phyloP scores from a whole-genome alignment of 2,113 vertebrate genomes.

The Bucco capensis region DNA sequence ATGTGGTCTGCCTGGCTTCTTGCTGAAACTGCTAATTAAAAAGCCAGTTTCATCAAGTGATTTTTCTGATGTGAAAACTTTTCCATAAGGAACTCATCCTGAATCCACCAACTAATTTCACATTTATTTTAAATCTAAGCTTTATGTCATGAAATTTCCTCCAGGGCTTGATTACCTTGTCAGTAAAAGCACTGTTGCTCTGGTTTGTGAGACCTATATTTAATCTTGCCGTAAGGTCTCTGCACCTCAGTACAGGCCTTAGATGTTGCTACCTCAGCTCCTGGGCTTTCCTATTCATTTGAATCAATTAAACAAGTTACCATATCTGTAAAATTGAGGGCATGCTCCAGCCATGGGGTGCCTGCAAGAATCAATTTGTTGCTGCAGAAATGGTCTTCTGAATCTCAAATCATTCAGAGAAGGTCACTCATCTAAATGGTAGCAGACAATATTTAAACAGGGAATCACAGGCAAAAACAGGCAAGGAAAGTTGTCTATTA shows the following conservation, averaged over 20 bases:
- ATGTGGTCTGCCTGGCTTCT: not conserved
- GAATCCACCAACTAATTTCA: conserved; percentile 30
- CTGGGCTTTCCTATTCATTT: not conserved
- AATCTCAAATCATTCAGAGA: not conserved
- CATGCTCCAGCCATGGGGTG: not conserved
- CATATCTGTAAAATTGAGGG: not conserved
- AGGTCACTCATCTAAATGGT: not conserved
- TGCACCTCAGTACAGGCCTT: not conserved
- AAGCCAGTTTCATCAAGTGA: not conserved
- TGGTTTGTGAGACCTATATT: conserved; percentile 16
- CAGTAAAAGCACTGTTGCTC: conserved; percentile 9
- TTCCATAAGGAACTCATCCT: conserved; percentile 17
- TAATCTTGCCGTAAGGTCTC: not conserved
- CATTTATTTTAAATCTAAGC: conserved; percentile 47
- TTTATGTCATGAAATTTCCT: not conserved
- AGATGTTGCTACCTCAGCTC: not conserved
- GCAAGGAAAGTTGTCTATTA: not conserved
- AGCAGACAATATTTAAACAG: not conserved
- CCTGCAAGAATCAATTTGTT: not conserved
- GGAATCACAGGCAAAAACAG: not conserved
- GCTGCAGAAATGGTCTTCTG: not conserved
- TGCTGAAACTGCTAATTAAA: not conserved
- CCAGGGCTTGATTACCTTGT: conserved; percentile 38
- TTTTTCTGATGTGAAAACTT: not conserved
- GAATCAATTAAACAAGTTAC: not conserved